Conservation (phyloP, 2,113 vertebrate species). For the Myodes glareolus region DNA sequence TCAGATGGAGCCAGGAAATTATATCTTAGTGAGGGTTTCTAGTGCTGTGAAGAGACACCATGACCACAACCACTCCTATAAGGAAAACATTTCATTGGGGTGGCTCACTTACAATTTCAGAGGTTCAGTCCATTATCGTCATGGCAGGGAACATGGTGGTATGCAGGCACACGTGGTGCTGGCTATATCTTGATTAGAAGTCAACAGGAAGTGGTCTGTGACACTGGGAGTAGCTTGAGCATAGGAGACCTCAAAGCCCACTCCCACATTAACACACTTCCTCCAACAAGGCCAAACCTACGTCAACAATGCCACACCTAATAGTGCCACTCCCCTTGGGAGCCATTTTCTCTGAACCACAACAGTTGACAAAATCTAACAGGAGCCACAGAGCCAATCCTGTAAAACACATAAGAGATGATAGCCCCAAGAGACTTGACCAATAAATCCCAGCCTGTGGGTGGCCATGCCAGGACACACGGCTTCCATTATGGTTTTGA, state of each 20-base stretch:
- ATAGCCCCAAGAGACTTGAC: background rate
- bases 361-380: background rate
- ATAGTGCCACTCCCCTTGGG: background rate
- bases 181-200: background rate
- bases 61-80: background rate
- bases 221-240: background rate
- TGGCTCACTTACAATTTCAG: background rate
- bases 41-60: background rate
- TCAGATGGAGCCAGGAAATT: background rate
- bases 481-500: background rate
- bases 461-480: background rate
- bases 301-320: background rate
- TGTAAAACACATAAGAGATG: rapidly evolving
- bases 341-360: background rate
- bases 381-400: background rate
- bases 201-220: background rate
- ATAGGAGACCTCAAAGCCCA: background rate
- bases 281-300: background rate
- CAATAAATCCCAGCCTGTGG: background rate
- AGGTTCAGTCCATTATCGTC: background rate
- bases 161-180: background rate
- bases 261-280: background rate
- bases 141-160: background rate
- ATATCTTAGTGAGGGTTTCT: background rate
- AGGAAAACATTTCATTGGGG: background rate